Percentiles rank a stretch among this genome's conserved stretches.
Conservation (phyloP, 2,888 invertebrate species). For the Scaptomyza reducta region DNA sequence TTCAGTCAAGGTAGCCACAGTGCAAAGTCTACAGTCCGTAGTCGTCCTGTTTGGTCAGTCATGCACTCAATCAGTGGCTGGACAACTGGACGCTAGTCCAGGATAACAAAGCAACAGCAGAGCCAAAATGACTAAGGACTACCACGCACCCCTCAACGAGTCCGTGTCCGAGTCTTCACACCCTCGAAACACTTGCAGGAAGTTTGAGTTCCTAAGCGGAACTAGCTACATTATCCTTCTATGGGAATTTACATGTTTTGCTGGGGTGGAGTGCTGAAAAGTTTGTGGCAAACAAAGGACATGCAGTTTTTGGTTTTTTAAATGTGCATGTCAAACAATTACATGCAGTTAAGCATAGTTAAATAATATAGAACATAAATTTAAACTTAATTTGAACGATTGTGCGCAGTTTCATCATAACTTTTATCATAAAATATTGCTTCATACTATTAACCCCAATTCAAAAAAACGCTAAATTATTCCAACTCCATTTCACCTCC, state of each 20-base stretch:
- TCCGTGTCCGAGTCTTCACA: slow-evolving; percentile 21
- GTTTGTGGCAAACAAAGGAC: slow-evolving; percentile 6
- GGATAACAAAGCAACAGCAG: slow-evolving; percentile 39
- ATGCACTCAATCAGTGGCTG: slow-evolving; percentile 72
- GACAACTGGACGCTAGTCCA: slow-evolving; percentile 46
- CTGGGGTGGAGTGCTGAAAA: slow-evolving; percentile 1
- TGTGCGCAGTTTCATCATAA: too few species aligned
- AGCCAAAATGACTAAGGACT: slow-evolving; percentile 47
- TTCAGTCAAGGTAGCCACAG: slow-evolving; percentile 36
- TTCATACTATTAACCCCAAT: background rate
- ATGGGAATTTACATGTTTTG: slow-evolving; percentile 57
- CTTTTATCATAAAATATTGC: background rate
- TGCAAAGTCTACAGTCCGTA: background rate
- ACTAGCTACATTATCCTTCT: slow-evolving; percentile 63
- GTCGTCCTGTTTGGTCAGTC: slow-evolving; percentile 70
- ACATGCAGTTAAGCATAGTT: background rate
- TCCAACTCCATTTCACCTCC: slow-evolving; percentile 16
- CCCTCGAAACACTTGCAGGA: slow-evolving; percentile 50
- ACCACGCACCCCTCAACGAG: slow-evolving; percentile 32
- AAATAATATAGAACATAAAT: too few species aligned
- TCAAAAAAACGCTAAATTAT: slow-evolving; percentile 1
- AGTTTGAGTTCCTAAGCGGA: slow-evolving; percentile 74
- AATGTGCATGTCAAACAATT: background rate
- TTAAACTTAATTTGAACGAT: background rate
- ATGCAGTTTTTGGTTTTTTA: slow-evolving; percentile 6